Conservation (phyloP, 2,797 vertebrate species). For the Hippocampus kuda region DNA sequence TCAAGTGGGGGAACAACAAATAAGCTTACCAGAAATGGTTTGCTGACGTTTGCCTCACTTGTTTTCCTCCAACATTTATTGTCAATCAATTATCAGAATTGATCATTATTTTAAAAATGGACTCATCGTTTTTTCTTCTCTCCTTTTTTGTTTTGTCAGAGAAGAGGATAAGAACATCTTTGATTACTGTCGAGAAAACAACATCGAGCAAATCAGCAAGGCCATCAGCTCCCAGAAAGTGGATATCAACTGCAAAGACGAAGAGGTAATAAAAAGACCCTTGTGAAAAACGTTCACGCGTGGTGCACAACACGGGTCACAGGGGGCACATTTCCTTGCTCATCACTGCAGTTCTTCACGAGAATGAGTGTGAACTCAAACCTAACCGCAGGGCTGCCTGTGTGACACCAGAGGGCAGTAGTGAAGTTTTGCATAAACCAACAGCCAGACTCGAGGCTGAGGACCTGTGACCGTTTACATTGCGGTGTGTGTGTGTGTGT, state of each 20-base stretch:
- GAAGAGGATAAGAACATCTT: conserved; percentile 99
- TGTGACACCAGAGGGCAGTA: conserved; percentile 64
- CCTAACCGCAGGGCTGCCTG: conserved; percentile 26
- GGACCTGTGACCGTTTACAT: neutral
- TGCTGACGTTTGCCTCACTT: neutral
- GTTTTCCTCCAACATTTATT: neutral
- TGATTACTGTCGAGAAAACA: conserved; percentile 98
- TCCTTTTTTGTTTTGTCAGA: conserved; percentile 49
- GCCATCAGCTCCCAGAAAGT: conserved; percentile 80
- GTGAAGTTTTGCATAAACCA: conserved; percentile 47
- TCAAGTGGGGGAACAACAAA: neutral
- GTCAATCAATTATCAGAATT: too few species aligned
- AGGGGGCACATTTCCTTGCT: neutral
- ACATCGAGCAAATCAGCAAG: conserved; percentile 81
- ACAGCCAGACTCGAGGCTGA: neutral
- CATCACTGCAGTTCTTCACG: conserved; percentile 20
- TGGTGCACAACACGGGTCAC: neutral
- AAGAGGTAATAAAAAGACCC: conserved; percentile 73
- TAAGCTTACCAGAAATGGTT: neutral
- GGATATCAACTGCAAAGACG: conserved; percentile 86
- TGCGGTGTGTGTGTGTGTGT: neutral
- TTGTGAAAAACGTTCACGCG: too few species aligned
- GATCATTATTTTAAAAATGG: too few species aligned
- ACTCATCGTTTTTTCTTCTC: conserved; percentile 6
- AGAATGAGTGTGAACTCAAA: neutral